A percentile compares a stretch with the other conserved stretches of the same genome.
Conservation (phyloP, 2,888 invertebrate genomes). For the Thymelicus sylvestris region DNA sequence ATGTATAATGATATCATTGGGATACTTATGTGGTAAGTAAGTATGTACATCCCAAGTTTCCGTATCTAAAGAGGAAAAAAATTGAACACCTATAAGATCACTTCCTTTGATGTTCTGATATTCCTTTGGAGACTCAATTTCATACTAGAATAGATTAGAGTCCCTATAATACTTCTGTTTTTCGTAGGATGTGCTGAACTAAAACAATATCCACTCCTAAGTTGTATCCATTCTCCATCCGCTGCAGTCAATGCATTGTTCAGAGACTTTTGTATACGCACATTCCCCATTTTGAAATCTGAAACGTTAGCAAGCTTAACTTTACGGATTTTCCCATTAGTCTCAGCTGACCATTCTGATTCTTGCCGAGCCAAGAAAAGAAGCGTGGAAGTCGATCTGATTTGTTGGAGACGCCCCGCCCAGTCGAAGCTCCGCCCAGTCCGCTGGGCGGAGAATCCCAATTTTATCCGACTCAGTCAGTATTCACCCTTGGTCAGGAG, state of each 20-base stretch:
- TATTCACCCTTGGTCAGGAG: constrained; percentile 50
- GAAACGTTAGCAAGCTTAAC: constrained; percentile 38
- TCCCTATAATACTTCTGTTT: too few relatives aligned
- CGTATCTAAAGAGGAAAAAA: too few relatives aligned
- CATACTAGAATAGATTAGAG: too few relatives aligned
- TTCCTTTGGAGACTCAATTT: too few relatives aligned
- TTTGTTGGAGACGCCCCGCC: constrained; percentile 72
- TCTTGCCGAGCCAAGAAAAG: constrained; percentile 68
- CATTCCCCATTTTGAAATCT: constrained; percentile 7
- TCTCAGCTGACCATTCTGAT: constrained; percentile 65
- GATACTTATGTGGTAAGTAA: too few relatives aligned
- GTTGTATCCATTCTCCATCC: background rate
- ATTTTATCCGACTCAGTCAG: constrained; percentile 52
- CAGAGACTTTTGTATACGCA: background rate
- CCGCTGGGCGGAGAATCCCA: constrained; percentile 59
- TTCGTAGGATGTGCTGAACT: too few relatives aligned
- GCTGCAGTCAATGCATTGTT: background rate
- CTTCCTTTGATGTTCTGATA: too few relatives aligned
- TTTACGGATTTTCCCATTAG: constrained; percentile 54
- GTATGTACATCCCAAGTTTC: too few relatives aligned
- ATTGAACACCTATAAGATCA: too few relatives aligned
- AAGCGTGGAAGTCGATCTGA: constrained; percentile 64
- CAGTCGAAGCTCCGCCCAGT: constrained; percentile 69
- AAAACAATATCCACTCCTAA: background rate
- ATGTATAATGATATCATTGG: too few relatives aligned